These are phyloP conservation scores for Pogonognathellus flavescens DNA, from an alignment of 1,140 invertebrate genomes.

Conservation along the genomic window DNA sequence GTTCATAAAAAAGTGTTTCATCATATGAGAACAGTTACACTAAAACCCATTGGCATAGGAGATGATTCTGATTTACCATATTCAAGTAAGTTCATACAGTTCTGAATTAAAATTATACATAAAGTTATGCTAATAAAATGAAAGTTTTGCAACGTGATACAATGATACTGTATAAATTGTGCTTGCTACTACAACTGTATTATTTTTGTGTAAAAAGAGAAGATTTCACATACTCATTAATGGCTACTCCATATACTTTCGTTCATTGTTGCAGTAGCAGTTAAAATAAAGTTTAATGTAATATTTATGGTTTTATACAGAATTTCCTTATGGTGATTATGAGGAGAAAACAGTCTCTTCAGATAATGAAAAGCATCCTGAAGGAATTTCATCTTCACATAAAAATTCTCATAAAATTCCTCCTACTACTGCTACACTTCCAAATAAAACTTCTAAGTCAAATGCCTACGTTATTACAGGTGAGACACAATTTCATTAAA, in stretches of 20 bases:
- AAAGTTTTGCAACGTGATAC: too few species aligned
- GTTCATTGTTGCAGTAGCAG: not conserved
- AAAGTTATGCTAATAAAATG: too few species aligned
- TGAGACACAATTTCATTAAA: not conserved
- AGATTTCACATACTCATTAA: not conserved
- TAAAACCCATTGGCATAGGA: not conserved
- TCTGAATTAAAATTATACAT: not conserved
- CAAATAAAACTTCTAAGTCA: not conserved
- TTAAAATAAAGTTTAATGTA: not conserved
- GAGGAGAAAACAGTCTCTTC: constrained; percentile 14
- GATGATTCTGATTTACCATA: constrained; percentile 45
- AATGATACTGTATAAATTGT: too few species aligned
- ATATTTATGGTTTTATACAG: not conserved
- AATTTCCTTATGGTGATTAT: constrained; percentile 1
- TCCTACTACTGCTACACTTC: not conserved
- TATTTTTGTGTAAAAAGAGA: too few species aligned
- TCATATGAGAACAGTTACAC: constrained; percentile 4
- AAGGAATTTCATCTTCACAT: constrained; percentile 1
- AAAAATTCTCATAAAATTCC: not conserved
- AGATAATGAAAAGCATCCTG: not conserved
- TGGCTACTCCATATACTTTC: not conserved
- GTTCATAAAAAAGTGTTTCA: constrained; percentile 29
- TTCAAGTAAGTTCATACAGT: constrained; percentile 3
- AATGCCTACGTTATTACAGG: constrained; percentile 18
- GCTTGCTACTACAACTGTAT: too few species aligned